A percentile compares a stretch with the other conserved stretches of the same genome.
Evolutionary conservation across 2,888 invertebrate genomes (phyloP).

Genomic region (Sarcophaga carnaria): DNA sequence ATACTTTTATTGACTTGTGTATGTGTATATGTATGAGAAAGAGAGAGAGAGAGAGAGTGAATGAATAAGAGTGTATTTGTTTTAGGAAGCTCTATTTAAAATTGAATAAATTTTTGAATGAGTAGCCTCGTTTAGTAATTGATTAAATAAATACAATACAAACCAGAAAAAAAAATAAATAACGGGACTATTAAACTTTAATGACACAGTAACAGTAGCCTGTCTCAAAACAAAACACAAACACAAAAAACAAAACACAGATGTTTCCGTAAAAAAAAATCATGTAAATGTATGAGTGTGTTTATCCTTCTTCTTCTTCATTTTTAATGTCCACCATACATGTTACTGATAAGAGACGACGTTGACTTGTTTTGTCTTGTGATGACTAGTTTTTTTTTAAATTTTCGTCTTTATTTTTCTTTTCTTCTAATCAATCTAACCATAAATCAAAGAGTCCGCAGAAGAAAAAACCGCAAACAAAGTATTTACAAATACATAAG

Average conservation of each 20-base stretch:
- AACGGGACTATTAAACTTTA: slow-evolving; percentile 74
- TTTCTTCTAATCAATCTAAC: neutral
- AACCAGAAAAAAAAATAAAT: neutral
- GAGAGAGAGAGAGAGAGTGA: too few relatives aligned
- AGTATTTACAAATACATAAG: neutral
- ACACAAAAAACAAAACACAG: neutral
- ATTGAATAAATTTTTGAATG: neutral
- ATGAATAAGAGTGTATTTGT: too few relatives aligned
- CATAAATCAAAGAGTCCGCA: neutral
- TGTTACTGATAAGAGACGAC: slow-evolving; percentile 19
- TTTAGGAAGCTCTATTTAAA: neutral
- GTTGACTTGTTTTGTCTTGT: neutral
- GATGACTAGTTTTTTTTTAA: neutral
- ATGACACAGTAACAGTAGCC: slow-evolving; percentile 74
- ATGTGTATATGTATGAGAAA: too few relatives aligned
- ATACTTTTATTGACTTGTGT: too few relatives aligned
- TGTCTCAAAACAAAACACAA: neutral
- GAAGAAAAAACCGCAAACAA: neutral
- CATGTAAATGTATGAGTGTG: neutral
- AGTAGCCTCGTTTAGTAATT: neutral
- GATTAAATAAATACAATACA: slow-evolving; percentile 1
- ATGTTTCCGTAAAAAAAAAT: neutral
- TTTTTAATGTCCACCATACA: slow-evolving; percentile 1
- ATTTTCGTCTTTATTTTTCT: neutral
- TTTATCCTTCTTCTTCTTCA: neutral